These are phyloP conservation scores for Poecile atricapillus DNA, from an alignment of 2,113 vertebrate species.

Conservation along the genomic window DNA sequence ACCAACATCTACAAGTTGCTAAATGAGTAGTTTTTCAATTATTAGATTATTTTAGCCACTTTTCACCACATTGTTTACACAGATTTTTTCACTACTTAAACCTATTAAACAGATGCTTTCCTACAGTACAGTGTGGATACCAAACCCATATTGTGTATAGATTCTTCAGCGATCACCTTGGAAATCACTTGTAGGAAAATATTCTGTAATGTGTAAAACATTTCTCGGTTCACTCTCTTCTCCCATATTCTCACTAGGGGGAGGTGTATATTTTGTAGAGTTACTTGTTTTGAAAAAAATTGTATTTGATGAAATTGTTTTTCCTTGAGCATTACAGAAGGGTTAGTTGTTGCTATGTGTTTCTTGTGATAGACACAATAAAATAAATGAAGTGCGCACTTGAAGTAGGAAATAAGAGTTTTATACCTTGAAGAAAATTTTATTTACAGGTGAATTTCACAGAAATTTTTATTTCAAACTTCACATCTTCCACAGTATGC, in stretches of 20 bases:
- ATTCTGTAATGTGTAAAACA: background rate
- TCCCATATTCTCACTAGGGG: background rate
- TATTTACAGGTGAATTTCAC: background rate
- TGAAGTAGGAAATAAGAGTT: background rate
- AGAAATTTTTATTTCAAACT: background rate
- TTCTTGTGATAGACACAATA: background rate
- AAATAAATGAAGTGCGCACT: background rate
- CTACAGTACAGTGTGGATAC: background rate
- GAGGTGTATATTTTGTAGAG: background rate
- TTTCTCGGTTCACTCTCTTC: background rate
- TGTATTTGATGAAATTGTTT: background rate
- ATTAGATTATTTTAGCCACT: background rate
- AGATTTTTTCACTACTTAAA: background rate
- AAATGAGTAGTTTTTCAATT: background rate
- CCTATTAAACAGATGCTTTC: background rate
- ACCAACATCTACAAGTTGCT: background rate
- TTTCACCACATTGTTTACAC: background rate
- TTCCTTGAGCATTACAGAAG: background rate
- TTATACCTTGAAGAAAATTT: background rate
- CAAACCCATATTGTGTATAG: background rate
- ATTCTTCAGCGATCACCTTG: background rate
- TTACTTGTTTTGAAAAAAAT: background rate
- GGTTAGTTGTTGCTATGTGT: background rate
- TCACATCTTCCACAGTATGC: background rate
- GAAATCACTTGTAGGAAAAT: background rate